phyloP scores from a whole-genome alignment of 2,113 vertebrate species.

The Oncorhynchus clarkii region DNA sequence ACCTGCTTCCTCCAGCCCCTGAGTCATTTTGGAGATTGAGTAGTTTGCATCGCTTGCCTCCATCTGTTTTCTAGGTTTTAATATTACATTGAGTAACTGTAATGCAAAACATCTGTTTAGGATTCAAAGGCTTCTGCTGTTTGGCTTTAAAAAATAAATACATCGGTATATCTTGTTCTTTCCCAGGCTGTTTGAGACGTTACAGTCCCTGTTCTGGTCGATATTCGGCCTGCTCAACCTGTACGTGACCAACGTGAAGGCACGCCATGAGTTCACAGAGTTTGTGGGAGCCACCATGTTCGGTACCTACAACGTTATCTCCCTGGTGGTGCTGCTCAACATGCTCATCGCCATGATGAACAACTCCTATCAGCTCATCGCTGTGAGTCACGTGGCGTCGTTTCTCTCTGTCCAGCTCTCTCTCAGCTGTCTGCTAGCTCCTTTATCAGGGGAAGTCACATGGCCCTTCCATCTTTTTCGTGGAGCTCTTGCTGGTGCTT shows the following conservation, averaged over 20 bases:
- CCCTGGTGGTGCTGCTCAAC: slow-evolving; percentile 85
- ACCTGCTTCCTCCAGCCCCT: no score
- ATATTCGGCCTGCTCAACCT: slow-evolving; percentile 86
- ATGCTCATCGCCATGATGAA: slow-evolving; percentile 95
- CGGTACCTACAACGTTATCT: slow-evolving; percentile 89
- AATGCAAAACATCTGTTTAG: no score
- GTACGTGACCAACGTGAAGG: slow-evolving; percentile 88
- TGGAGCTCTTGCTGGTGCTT: no score
- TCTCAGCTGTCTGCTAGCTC: not conserved
- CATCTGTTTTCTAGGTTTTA: not conserved
- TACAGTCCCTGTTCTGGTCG: slow-evolving; percentile 90
- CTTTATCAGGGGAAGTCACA: not conserved
- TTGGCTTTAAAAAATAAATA: not conserved
- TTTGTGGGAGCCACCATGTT: slow-evolving; percentile 91
- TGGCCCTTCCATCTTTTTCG: not conserved
- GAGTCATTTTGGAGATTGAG: no score
- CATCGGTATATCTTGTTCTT: slow-evolving; percentile 5
- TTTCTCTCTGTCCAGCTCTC: not conserved
- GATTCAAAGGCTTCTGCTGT: no score
- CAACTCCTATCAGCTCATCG: slow-evolving; percentile 90
- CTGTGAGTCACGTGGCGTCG: slow-evolving; percentile 72
- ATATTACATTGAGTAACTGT: not conserved
- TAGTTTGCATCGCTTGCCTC: not conserved
- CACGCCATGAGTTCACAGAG: slow-evolving; percentile 86
- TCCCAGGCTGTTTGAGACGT: slow-evolving; percentile 83